Conservation (phyloP, 2,888 invertebrate genomes). For the Lepetodrilus schrolli region DNA sequence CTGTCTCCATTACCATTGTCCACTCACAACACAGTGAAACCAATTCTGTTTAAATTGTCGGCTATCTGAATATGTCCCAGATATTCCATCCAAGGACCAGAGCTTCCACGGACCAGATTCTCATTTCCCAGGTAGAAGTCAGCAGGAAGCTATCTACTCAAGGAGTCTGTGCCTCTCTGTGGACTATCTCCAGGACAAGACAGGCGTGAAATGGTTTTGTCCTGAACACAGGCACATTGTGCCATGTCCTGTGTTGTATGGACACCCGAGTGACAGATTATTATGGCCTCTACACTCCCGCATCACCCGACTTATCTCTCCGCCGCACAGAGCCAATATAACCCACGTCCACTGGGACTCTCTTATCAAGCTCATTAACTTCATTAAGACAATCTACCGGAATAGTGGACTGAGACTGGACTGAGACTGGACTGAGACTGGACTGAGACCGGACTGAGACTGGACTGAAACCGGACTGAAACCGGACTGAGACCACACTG, state of each 20-base stretch:
- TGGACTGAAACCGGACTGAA: too few species aligned
- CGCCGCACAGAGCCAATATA: not conserved
- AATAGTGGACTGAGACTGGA: not conserved
- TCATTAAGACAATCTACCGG: slow-evolving; percentile 32
- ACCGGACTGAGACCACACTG: not conserved
- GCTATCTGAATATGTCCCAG: too few species aligned
- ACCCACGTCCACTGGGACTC: slow-evolving; percentile 6
- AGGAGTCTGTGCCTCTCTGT: not conserved
- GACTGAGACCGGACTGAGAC: too few species aligned
- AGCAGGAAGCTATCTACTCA: not conserved
- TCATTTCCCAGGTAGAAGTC: too few species aligned
- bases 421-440: too few species aligned
- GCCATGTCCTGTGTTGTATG: too few species aligned
- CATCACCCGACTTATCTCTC: slow-evolving; percentile 7
- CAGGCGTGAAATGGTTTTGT: slow-evolving; percentile 26
- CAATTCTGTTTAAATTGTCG: too few species aligned
- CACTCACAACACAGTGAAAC: too few species aligned
- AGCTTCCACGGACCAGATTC: too few species aligned
- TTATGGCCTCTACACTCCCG: not conserved
- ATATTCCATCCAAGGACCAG: too few species aligned
- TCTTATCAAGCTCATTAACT: slow-evolving; percentile 27
- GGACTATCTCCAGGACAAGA: not conserved
- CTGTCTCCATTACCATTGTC: too few species aligned
- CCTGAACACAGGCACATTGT: too few species aligned
- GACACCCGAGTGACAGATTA: slow-evolving; percentile 15